Conservation (phyloP, 2,888 invertebrate genomes). For the Lithophane socia region DNA sequence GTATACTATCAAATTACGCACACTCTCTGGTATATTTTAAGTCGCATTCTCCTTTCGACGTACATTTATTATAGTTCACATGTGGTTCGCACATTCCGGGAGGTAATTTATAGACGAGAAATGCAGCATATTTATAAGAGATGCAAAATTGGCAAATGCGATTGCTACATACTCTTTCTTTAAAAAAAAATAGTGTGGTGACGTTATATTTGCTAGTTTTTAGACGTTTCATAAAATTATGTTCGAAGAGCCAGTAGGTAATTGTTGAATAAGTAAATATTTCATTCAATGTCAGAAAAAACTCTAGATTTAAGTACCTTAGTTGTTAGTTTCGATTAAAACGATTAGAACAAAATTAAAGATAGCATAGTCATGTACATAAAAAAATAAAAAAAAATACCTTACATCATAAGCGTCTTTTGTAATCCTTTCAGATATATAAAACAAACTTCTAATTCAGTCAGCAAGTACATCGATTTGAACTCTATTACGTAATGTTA, state of each 20-base stretch:
- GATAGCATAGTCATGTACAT: slow-evolving; percentile 27
- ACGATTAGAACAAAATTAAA: slow-evolving; percentile 18
- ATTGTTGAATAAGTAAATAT: neutral
- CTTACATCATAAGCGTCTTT: slow-evolving; percentile 19
- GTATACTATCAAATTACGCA: slow-evolving; percentile 22
- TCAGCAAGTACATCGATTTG: slow-evolving; percentile 23
- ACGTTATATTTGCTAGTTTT: neutral
- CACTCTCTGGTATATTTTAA: slow-evolving; percentile 50
- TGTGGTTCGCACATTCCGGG: slow-evolving; percentile 30
- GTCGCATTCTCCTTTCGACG: slow-evolving; percentile 26
- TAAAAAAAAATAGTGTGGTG: neutral
- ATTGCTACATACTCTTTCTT: neutral
- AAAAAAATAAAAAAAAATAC: slow-evolving; percentile 6
- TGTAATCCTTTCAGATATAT: slow-evolving; percentile 16
- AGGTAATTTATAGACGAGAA: slow-evolving; percentile 10
- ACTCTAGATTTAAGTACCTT: neutral
- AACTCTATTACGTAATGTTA: slow-evolving; percentile 30
- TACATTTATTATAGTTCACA: slow-evolving; percentile 21
- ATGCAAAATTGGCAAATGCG: slow-evolving; percentile 22
- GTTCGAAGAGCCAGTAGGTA: slow-evolving; percentile 14
- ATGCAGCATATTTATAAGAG: neutral
- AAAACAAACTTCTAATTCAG: slow-evolving; percentile 9
- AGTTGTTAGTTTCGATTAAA: slow-evolving; percentile 7
- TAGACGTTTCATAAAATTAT: too few relatives aligned
- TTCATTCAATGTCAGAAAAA: neutral